Base-by-base conservation (phyloP, 2,797 vertebrate genomes). In the Danionella dracula region DNA sequence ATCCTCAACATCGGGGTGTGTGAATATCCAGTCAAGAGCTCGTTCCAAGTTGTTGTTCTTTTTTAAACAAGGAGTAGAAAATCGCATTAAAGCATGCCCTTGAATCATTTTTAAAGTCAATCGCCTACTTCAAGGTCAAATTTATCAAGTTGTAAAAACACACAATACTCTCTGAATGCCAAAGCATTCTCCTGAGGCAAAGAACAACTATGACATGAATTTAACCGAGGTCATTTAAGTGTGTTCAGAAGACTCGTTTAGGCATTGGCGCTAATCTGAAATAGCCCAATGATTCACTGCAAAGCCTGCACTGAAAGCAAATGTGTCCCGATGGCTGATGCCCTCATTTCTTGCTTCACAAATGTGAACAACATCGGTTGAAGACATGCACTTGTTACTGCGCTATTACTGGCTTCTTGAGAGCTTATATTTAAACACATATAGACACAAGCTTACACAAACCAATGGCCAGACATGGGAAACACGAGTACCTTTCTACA, bases 11-110 rank as follows among this genome's bases (percentile, higher is more conserved):
- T 95, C 93, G 0, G 96, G 93, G 73, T 96, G 94, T 67, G 85
- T 93, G 80, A 99, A 98, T 81, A 99, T 99, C 97, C 97, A 99
- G 77, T 99, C 96, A 45, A 99, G 83, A 0, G 96, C 97, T 75
- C 92, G 89, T 75, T 99, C 97, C 34, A 99, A 85, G 79, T 98
- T 99, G 80, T 91, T 92, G 79, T 94, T 99, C 97, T 99, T 72
- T 46, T 78, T 60, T 56, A 72, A 32, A 49, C 13, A 55, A 62
- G 23, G 1, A 34, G 41, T 1, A 57, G 15, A 31, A 27, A 17
- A 27, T 13, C 9, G 1, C 32, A 35, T 35, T 10, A 35, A 8
- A 35, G 32, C 8, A 6, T 35, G 23, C 32, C 3, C 9, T 4
- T 35, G 32, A 35, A 8, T 27, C 23, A 27, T 27, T 27, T 3